Conservation (phyloP, 2,113 vertebrate species). For the Misgurnus anguillicaudatus region DNA sequence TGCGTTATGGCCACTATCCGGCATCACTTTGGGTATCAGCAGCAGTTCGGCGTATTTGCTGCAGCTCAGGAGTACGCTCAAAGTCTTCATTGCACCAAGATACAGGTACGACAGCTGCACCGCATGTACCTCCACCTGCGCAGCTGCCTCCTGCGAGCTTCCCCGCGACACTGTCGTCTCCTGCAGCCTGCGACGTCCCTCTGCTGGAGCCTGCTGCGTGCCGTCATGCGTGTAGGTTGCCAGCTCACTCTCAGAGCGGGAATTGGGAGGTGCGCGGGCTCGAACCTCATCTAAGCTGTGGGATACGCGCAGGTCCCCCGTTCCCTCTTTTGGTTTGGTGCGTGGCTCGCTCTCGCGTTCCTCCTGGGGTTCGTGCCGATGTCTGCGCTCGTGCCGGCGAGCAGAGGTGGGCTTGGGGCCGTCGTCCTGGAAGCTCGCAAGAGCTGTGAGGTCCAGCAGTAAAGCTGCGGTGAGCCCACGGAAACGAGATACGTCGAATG, state of each 20-base stretch:
- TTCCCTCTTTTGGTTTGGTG: slow-evolving; percentile 52
- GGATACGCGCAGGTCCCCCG: slow-evolving; percentile 75
- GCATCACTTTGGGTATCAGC: slow-evolving; percentile 84
- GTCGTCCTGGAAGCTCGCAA: slow-evolving; percentile 91
- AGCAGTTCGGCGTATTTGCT: slow-evolving; percentile 96
- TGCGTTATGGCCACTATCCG: slow-evolving; percentile 86
- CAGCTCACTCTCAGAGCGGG: slow-evolving; percentile 84
- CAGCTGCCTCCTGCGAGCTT: slow-evolving; percentile 74
- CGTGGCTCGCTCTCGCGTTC: slow-evolving; percentile 66
- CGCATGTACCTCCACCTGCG: slow-evolving; percentile 89
- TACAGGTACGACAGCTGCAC: slow-evolving; percentile 96
- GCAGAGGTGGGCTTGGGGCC: slow-evolving; percentile 77
- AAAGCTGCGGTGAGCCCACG: slow-evolving; percentile 91
- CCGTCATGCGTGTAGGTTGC: slow-evolving; percentile 77
- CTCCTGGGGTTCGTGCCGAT: slow-evolving; percentile 54
- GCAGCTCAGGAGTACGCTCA: slow-evolving; percentile 92
- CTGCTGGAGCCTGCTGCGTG: slow-evolving; percentile 35
- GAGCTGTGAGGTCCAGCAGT: slow-evolving; percentile 93
- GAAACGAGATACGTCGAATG: slow-evolving; percentile 93
- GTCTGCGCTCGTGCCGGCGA: slow-evolving; percentile 82
- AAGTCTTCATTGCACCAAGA: slow-evolving; percentile 95
- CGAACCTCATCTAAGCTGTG: slow-evolving; percentile 85
- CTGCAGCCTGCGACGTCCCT: slow-evolving; percentile 76
- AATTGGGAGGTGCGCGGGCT: slow-evolving; percentile 72
- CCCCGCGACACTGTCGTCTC: slow-evolving; percentile 81